Conservation (phyloP, 1,140 invertebrate genomes). For the Druon quercuslanigerum region DNA sequence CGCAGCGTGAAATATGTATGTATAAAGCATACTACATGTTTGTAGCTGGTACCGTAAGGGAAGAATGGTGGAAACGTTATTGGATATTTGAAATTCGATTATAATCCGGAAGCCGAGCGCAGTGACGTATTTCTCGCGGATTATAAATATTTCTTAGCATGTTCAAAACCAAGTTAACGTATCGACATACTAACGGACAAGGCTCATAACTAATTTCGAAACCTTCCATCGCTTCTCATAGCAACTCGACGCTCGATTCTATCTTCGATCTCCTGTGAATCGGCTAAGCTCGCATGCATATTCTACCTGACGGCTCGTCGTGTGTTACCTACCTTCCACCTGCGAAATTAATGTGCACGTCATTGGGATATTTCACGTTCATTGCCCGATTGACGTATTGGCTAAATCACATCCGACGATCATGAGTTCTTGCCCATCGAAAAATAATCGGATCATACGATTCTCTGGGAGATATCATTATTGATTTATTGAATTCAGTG, state of each 20-base stretch:
- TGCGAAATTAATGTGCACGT: slow-evolving; percentile 59
- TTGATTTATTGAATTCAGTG: neutral
- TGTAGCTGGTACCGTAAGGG: neutral
- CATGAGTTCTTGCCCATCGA: neutral
- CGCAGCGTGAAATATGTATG: neutral
- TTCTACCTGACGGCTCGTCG: slow-evolving; percentile 55
- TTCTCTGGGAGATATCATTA: neutral
- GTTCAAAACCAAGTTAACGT: slow-evolving; percentile 3
- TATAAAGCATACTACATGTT: neutral
- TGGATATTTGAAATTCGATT: slow-evolving; percentile 22
- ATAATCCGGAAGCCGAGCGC: slow-evolving; percentile 10
- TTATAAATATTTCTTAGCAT: slow-evolving; percentile 17
- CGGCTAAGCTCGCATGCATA: slow-evolving; percentile 57
- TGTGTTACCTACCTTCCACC: slow-evolving; percentile 54
- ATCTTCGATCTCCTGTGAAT: slow-evolving; percentile 37
- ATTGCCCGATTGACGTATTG: slow-evolving; percentile 17
- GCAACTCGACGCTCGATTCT: slow-evolving; percentile 53
- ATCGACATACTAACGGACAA: slow-evolving; percentile 33
- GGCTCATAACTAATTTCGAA: slow-evolving; percentile 50
- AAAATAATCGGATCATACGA: neutral
- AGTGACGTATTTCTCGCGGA: neutral
- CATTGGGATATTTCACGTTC: slow-evolving; percentile 16
- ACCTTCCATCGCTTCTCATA: slow-evolving; percentile 37
- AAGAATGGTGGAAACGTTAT: slow-evolving; percentile 20
- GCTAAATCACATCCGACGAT: slow-evolving; percentile 15